Evolutionary conservation across 2,888 invertebrate species (phyloP).

Genomic region (Sympetrum striolatum): DNA sequence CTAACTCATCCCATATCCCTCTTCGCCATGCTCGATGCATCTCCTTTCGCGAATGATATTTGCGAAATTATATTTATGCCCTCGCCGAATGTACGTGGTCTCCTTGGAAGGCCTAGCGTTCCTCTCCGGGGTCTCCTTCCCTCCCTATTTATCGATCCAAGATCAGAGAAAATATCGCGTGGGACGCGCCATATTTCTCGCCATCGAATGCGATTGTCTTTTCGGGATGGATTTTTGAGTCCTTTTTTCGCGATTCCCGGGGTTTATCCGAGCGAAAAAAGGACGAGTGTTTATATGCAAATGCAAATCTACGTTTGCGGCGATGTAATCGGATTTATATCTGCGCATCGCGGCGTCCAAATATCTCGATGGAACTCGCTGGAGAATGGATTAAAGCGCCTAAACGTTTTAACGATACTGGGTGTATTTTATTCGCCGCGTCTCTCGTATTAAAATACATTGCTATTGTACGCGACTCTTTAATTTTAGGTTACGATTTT

Average conservation of each 20-base stretch:
- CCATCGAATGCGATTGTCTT: neutral
- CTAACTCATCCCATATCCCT: neutral
- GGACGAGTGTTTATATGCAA: neutral
- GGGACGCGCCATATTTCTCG: neutral
- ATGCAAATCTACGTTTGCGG: neutral
- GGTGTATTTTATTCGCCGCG: too few relatives aligned
- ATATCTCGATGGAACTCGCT: too few relatives aligned
- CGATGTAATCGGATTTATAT: neutral
- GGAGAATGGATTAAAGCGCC: too few relatives aligned
- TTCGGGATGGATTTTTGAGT: neutral
- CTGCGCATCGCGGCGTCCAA: too few relatives aligned
- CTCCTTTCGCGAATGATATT: neutral
- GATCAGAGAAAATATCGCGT: neutral
- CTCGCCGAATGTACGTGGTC: neutral
- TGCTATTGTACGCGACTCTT: too few relatives aligned
- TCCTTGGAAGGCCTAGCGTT: neutral
- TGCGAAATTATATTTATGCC: neutral
- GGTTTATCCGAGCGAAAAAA: neutral
- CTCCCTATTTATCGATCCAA: neutral
- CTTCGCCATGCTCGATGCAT: neutral
- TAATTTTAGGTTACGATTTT: too few relatives aligned
- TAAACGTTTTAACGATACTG: too few relatives aligned
- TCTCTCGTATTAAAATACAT: too few relatives aligned
- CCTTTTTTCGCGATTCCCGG: neutral
- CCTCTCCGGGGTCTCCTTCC: neutral